Conservation (phyloP, 2,113 vertebrate species). For the Myocastor coypus region DNA sequence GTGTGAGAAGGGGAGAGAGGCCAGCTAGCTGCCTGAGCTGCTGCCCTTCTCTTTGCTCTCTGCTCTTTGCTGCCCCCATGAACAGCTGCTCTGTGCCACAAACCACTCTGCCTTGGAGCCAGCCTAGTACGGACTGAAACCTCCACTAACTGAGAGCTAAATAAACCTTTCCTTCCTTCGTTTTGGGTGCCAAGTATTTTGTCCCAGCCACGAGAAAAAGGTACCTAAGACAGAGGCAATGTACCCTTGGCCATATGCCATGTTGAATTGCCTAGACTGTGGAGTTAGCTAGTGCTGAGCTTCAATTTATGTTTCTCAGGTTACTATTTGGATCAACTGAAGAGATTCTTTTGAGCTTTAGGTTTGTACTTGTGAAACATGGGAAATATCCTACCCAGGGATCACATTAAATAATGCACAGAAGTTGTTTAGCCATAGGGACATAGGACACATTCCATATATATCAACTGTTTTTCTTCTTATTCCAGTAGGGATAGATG, state of each 20-base stretch:
- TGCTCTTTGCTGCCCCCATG: too few relatives aligned
- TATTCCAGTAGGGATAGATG: neutral
- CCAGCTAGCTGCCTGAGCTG: too few relatives aligned
- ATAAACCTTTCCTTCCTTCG: too few relatives aligned
- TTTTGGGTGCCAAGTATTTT: too few relatives aligned
- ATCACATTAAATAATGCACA: neutral
- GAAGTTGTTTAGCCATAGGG: neutral
- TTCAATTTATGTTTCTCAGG: neutral
- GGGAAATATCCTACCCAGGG: neutral
- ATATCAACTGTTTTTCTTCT: neutral
- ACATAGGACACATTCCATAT: neutral
- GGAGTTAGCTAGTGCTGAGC: neutral
- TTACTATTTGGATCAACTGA: neutral
- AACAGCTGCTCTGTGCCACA: too few relatives aligned
- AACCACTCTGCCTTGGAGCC: too few relatives aligned
- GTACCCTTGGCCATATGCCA: neutral
- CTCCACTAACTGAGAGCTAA: too few relatives aligned
- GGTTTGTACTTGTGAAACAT: conserved; percentile 7
- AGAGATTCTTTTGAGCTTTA: neutral
- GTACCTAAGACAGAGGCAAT: neutral
- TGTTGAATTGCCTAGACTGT: neutral
- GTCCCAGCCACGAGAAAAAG: too few relatives aligned
- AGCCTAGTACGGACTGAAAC: too few relatives aligned
- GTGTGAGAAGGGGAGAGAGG: too few relatives aligned
- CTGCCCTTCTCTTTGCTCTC: too few relatives aligned